Percentiles rank a stretch among this genome's conserved stretches.
Evolutionary conservation across 2,113 vertebrate species (phyloP).

Genomic region (Atherinomorus stipes): DNA sequence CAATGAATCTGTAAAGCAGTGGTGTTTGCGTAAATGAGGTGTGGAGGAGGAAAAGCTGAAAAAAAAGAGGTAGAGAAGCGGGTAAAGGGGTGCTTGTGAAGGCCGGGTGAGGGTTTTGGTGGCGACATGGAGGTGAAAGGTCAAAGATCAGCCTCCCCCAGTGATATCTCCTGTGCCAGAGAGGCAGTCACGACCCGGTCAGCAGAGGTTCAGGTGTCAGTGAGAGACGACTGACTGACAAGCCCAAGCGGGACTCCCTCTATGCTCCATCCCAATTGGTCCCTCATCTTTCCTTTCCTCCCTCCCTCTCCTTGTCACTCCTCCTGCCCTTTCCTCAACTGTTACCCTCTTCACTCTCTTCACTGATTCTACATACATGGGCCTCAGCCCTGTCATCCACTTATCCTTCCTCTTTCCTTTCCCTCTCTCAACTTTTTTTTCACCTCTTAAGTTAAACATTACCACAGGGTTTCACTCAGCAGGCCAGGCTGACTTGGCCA

Average conservation of each 20-base stretch:
- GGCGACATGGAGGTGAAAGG: slow-evolving; percentile 66
- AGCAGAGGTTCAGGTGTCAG: slow-evolving; percentile 81
- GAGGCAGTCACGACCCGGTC: slow-evolving; percentile 81
- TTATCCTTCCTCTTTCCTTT: slow-evolving; percentile 43
- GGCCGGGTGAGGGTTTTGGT: slow-evolving; percentile 31
- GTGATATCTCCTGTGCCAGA: slow-evolving; percentile 69
- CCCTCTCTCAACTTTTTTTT: slow-evolving; percentile 68
- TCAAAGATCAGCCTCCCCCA: slow-evolving; percentile 70
- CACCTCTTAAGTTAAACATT: slow-evolving; percentile 78
- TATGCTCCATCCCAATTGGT: slow-evolving; percentile 50
- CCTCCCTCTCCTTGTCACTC: slow-evolving; percentile 45
- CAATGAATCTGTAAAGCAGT: background rate
- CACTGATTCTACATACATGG: slow-evolving; percentile 41
- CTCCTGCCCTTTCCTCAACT: slow-evolving; percentile 45
- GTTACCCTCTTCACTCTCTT: slow-evolving; percentile 50
- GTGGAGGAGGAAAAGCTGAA: slow-evolving; percentile 17
- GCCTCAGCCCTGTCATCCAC: slow-evolving; percentile 61
- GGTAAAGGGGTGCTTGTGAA: slow-evolving; percentile 22
- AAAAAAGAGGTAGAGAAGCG: slow-evolving; percentile 29
- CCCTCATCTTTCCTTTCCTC: slow-evolving; percentile 70
- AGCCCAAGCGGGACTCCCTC: slow-evolving; percentile 66
- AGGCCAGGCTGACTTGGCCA: slow-evolving; percentile 66
- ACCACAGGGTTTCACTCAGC: slow-evolving; percentile 77
- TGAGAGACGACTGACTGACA: slow-evolving; percentile 74
- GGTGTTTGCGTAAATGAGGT: background rate